Evolutionary conservation across 2,113 vertebrate genomes (phyloP).

Genomic region (Nerophis lumbriciformis): DNA sequence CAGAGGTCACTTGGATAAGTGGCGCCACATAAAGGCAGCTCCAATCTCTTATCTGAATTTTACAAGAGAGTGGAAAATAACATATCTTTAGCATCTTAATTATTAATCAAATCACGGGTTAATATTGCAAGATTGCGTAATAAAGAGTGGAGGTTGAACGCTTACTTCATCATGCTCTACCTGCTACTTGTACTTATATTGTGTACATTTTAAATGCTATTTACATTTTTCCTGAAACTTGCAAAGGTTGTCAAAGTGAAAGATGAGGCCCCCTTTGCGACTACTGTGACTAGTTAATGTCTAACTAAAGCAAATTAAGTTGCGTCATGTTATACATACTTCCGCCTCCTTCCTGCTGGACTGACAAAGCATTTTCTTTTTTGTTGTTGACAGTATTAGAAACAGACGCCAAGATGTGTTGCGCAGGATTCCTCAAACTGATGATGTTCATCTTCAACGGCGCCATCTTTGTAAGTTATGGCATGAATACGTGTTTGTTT

Average conservation of each 20-base stretch:
- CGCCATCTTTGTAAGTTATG: slow-evolving; percentile 77
- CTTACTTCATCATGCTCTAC: too few relatives aligned
- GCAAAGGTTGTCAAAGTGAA: slow-evolving; percentile 4
- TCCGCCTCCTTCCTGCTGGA: slow-evolving; percentile 1
- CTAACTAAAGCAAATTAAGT: slow-evolving; percentile 33
- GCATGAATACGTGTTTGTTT: background rate
- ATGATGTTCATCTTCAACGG: slow-evolving; percentile 81
- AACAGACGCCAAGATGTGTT: slow-evolving; percentile 66
- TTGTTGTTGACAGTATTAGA: slow-evolving; percentile 22
- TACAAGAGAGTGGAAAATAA: background rate
- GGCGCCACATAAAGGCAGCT: background rate
- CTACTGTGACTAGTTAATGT: slow-evolving; percentile 48
- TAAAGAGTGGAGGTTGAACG: background rate
- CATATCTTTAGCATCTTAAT: background rate
- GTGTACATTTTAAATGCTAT: too few relatives aligned
- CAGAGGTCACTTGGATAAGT: background rate
- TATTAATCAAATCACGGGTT: background rate
- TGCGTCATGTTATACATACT: slow-evolving; percentile 1
- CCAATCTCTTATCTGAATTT: background rate
- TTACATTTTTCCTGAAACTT: slow-evolving; percentile 21
- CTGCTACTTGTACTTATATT: too few relatives aligned
- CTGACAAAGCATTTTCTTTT: background rate
- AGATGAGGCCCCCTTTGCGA: slow-evolving; percentile 8
- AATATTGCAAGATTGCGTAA: background rate
- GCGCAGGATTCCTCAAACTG: slow-evolving; percentile 70